phyloP scores from a whole-genome alignment of 2,113 vertebrate genomes.

The Geothlypis trichas region DNA sequence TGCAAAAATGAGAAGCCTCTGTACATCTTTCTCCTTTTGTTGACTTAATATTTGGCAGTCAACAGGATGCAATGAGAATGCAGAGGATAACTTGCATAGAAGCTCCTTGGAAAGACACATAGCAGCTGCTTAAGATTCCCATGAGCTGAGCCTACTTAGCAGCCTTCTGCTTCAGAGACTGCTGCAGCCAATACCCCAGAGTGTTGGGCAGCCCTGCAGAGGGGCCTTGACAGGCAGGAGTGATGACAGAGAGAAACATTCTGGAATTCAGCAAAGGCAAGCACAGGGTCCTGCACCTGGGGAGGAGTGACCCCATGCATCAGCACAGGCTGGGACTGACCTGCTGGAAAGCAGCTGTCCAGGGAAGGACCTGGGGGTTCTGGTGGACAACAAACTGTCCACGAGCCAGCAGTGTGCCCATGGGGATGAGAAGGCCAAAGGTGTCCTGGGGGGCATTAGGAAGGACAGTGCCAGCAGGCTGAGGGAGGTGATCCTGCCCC shows the following conservation, averaged over 20 bases:
- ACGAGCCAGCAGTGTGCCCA: rapidly evolving
- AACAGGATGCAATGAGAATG: neutral
- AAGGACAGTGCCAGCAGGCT: neutral
- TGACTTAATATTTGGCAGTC: neutral
- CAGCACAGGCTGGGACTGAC: neutral
- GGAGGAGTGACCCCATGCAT: neutral
- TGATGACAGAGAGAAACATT: neutral
- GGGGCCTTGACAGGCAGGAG: neutral
- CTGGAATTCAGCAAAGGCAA: neutral
- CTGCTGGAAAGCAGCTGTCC: neutral
- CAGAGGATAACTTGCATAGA: neutral
- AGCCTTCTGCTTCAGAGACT: neutral
- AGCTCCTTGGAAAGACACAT: neutral
- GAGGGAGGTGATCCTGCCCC: neutral
- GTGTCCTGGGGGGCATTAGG: too few relatives aligned
- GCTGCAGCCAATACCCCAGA: neutral
- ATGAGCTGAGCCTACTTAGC: neutral
- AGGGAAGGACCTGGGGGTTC: neutral
- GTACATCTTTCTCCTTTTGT: neutral
- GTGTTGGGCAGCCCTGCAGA: neutral
- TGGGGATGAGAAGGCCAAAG: rapidly evolving
- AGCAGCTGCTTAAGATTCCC: neutral
- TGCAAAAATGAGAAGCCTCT: neutral
- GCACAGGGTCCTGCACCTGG: neutral
- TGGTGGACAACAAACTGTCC: neutral